These are phyloP conservation scores for Diabrotica undecimpunctata DNA, from an alignment of 1,140 invertebrate species.

Conservation along the genomic window DNA sequence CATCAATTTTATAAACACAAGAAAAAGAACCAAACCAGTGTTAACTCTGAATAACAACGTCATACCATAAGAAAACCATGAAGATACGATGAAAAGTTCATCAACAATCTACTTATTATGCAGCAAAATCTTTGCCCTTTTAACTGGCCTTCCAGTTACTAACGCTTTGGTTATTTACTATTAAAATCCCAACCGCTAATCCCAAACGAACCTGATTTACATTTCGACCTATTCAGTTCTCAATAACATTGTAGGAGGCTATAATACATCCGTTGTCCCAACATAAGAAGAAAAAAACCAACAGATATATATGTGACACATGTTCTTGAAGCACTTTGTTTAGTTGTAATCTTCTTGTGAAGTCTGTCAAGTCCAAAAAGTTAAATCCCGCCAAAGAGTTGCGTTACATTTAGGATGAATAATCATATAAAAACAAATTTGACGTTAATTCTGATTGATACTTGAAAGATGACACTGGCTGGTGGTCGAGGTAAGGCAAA, in stretches of 20 bases:
- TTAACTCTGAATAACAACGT: no score
- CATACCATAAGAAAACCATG: no score
- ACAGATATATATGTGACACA: slow-evolving; percentile 9
- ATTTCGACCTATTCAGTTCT: not conserved
- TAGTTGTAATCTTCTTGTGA: slow-evolving; percentile 29
- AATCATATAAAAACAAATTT: slow-evolving; percentile 44
- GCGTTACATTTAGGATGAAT: slow-evolving; percentile 27
- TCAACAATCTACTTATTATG: no score
- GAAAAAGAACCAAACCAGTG: no score
- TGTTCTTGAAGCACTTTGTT: slow-evolving; percentile 13
- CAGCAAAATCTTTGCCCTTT: no score
- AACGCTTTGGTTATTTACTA: no score
- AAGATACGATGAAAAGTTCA: no score
- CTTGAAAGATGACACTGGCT: slow-evolving; percentile 35
- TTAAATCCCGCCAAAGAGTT: slow-evolving; percentile 20
- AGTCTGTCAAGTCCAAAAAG: slow-evolving; percentile 32
- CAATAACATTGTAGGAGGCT: not conserved
- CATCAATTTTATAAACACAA: no score
- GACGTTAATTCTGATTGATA: slow-evolving; percentile 45
- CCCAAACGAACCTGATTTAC: not conserved
- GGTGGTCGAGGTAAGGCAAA: slow-evolving; percentile 5
- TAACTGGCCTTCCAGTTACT: no score
- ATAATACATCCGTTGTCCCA: not conserved
- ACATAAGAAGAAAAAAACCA: not conserved
- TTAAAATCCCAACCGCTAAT: no score